Percentiles rank a stretch among this genome's conserved stretches.
Evolutionary conservation across 2,888 invertebrate genomes (phyloP).

Genomic region (Masnerella sp.): DNA sequence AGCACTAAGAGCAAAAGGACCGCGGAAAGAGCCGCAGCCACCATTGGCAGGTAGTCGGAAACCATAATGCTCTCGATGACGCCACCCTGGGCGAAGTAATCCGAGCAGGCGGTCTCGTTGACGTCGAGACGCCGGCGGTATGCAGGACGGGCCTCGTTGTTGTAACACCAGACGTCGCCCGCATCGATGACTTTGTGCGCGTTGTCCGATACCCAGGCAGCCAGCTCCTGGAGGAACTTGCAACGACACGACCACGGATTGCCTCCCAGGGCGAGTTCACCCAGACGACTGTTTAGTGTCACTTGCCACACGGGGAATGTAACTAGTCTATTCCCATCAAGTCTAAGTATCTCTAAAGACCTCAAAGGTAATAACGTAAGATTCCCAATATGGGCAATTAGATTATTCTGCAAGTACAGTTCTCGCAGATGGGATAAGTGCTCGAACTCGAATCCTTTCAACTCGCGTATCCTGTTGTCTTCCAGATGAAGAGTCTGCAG

Average conservation of each 20-base stretch:
- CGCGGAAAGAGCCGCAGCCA: conserved; percentile 88
- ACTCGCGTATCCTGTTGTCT: conserved; percentile 87
- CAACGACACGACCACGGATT: conserved; percentile 96
- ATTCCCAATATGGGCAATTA: conserved; percentile 88
- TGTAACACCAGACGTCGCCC: conserved; percentile 89
- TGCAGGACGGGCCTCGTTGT: conserved; percentile 85
- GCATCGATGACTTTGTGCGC: conserved; percentile 88
- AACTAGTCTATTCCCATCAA: conserved; percentile 91
- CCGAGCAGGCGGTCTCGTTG: conserved; percentile 91
- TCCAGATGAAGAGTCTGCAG: conserved; percentile 90
- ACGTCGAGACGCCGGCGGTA: conserved; percentile 89
- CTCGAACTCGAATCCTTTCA: conserved; percentile 92
- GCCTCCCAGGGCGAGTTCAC: conserved; percentile 87
- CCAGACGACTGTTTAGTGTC: conserved; percentile 82
- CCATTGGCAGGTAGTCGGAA: conserved; percentile 90
- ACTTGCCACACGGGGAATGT: conserved; percentile 89
- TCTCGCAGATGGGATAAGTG: conserved; percentile 88
- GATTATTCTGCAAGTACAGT: conserved; percentile 91
- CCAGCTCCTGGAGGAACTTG: conserved; percentile 90
- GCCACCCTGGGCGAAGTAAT: conserved; percentile 90
- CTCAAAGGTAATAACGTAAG: conserved; percentile 87
- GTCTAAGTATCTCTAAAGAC: conserved; percentile 87
- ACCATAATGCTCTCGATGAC: conserved; percentile 90
- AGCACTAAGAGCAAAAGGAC: conserved; percentile 87
- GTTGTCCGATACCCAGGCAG: conserved; percentile 89